These are phyloP conservation scores for Meloe dianella DNA, from an alignment of 2,888 invertebrate genomes.

Conservation along the genomic window DNA sequence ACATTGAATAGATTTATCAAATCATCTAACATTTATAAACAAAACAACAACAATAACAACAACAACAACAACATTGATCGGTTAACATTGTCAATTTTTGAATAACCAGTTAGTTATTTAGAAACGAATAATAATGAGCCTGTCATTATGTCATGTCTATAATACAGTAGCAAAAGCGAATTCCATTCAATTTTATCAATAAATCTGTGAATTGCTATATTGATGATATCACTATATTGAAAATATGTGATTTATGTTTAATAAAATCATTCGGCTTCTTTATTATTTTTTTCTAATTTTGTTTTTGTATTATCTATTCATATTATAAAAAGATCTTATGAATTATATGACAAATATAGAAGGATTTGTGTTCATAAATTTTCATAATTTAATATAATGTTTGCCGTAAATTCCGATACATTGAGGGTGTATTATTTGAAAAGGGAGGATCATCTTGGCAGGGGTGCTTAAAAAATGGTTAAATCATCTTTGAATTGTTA, in stretches of 20 bases:
- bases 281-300: not conserved
- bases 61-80: not conserved
- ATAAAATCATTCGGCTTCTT: not conserved
- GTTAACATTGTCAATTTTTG: slow-evolving; percentile 1
- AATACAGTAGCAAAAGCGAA: not conserved
- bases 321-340: not conserved
- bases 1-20: slow-evolving; percentile 1
- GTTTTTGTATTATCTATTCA: not conserved
- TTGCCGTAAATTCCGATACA: slow-evolving; percentile 1
- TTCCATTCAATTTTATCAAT: not conserved
- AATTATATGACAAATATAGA: slow-evolving; percentile 8
- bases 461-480: not conserved
- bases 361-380: slow-evolving; percentile 2
- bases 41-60: not conserved
- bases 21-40: slow-evolving; percentile 5
- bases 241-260: not conserved
- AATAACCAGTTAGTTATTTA: slow-evolving; percentile 3
- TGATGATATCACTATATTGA: not conserved
- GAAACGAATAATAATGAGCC: not conserved
- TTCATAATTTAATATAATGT: slow-evolving; percentile 2
- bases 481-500: not conserved
- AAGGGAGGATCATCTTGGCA: slow-evolving; percentile 6
- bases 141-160: not conserved
- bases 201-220: not conserved
- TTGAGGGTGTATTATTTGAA: slow-evolving; percentile 8